A percentile compares a stretch with the other conserved stretches of the same genome.
Evolutionary conservation across 2,113 vertebrate genomes (phyloP).

Genomic region (Shinisaurus crocodilurus): DNA sequence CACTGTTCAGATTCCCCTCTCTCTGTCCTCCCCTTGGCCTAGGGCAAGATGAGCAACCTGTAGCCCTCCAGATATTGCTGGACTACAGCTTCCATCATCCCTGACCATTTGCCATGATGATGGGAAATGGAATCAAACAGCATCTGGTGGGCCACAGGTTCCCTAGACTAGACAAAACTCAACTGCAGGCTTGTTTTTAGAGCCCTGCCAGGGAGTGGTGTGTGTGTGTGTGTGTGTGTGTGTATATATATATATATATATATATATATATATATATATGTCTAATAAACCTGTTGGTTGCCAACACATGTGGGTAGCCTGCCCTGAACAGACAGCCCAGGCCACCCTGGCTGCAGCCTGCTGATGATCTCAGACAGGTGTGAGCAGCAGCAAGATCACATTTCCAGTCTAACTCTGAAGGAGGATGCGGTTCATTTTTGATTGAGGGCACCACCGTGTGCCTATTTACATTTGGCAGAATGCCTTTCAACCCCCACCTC

Average conservation of each 20-base stretch:
- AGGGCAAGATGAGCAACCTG: too few species aligned
- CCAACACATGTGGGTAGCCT: too few species aligned
- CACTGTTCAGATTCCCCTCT: background rate
- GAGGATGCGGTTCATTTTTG: background rate
- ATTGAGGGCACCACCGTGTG: background rate
- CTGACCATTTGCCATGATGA: too few species aligned
- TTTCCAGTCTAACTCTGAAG: background rate
- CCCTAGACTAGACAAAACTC: background rate
- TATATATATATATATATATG: too few species aligned
- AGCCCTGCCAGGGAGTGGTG: background rate
- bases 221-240: too few species aligned
- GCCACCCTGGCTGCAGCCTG: background rate
- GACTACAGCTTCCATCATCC: too few species aligned
- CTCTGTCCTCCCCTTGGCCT: background rate
- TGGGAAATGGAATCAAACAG: too few species aligned
- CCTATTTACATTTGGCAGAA: background rate
- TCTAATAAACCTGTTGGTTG: too few species aligned
- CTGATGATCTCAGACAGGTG: too few species aligned
- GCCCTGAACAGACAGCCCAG: background rate
- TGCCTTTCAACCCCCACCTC: background rate
- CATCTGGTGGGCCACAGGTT: too few species aligned
- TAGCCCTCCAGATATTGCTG: too few species aligned
- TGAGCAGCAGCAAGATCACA: background rate
- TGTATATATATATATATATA: too few species aligned
- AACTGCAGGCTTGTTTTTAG: background rate